Conservation (phyloP, 2,888 invertebrate genomes). For the Prosapia bicincta region DNA sequence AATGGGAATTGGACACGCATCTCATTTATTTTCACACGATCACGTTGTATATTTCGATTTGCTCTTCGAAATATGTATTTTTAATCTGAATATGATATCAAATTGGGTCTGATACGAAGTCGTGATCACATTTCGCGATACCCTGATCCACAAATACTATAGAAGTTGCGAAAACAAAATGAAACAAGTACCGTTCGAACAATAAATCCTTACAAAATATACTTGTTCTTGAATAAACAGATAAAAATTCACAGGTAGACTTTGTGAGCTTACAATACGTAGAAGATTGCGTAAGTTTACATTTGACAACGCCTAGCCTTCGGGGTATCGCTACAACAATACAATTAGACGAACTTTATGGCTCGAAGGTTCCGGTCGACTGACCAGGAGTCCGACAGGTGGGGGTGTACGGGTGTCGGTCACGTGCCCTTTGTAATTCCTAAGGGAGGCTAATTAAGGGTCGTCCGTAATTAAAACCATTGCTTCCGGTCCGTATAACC, state of each 20-base stretch:
- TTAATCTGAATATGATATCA: no score
- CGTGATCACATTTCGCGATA: not conserved
- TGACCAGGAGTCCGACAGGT: not conserved
- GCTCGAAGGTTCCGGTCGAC: not conserved
- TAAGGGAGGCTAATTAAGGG: not conserved
- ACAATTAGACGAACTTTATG: not conserved
- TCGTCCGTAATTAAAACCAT: conserved; percentile 21
- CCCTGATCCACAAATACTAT: not conserved
- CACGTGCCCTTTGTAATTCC: not conserved
- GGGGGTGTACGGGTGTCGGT: not conserved
- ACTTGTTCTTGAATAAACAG: not conserved
- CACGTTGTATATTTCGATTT: no score
- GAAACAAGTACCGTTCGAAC: not conserved
- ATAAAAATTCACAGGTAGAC: not conserved
- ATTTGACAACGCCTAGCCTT: not conserved
- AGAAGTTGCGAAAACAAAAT: not conserved
- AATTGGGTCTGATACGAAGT: no score
- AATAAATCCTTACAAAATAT: not conserved
- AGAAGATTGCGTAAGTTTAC: not conserved
- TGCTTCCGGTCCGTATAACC: not conserved
- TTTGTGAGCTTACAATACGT: not conserved
- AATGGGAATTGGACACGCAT: no score
- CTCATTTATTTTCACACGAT: no score
- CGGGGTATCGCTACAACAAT: not conserved
- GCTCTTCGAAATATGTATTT: no score